A percentile compares a stretch with the other conserved stretches of the same genome.
Conservation (phyloP, 2,113 vertebrate species). For the Podarcis muralis region DNA sequence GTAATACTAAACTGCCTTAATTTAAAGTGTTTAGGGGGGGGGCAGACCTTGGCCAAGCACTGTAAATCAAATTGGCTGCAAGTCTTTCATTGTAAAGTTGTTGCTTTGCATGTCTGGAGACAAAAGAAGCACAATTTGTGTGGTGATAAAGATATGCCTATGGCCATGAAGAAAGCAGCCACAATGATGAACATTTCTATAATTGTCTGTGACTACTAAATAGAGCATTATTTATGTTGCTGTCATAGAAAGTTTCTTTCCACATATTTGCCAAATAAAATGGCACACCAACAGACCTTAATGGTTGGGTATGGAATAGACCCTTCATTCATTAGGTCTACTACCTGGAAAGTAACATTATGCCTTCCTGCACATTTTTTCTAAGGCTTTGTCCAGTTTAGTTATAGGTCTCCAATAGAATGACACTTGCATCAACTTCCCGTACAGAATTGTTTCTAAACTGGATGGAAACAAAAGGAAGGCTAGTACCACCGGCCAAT, state of each 20-base stretch:
- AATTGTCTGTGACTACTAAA: not conserved
- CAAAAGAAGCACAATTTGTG: conserved; percentile 47
- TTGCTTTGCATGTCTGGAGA: conserved; percentile 42
- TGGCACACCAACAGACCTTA: conserved; percentile 7
- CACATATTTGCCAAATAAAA: conserved; percentile 21
- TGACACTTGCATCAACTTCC: not conserved
- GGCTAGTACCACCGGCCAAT: not conserved
- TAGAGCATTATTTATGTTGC: conserved; percentile 15
- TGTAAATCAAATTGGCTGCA: conserved; percentile 44
- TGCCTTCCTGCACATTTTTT: conserved; percentile 23
- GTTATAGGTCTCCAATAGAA: conserved; percentile 27
- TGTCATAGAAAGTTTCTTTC: conserved; percentile 24
- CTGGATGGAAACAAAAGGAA: conserved; percentile 24
- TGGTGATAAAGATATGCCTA: conserved; percentile 38
- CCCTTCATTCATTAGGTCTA: conserved; percentile 9
- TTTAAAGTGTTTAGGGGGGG: not conserved
- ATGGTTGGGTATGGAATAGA: conserved; percentile 13
- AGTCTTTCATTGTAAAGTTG: conserved; percentile 41
- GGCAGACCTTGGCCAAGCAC: not conserved
- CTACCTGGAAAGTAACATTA: not conserved
- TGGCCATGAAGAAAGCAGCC: conserved; percentile 40
- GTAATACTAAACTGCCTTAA: conserved; percentile 81
- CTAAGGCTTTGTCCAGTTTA: conserved; percentile 20
- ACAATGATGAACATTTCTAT: conserved; percentile 33
- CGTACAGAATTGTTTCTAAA: conserved; percentile 28